A percentile compares a stretch with the other conserved stretches of the same genome.
These are phyloP conservation scores for Parotia lawesii DNA, from an alignment of 2,113 vertebrate species.

Conservation along the genomic window DNA sequence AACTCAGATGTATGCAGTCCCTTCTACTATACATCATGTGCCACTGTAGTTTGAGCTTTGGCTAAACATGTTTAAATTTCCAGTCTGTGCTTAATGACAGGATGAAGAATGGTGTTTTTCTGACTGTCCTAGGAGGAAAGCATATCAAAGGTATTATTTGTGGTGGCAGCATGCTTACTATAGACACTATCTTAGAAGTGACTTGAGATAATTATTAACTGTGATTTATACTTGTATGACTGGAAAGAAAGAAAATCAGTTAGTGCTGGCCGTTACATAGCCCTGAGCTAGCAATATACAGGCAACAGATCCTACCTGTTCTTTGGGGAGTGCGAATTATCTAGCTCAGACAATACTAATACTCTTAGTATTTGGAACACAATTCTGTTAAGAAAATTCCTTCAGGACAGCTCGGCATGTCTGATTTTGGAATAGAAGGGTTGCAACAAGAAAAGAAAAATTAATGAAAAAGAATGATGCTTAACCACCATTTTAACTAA, in stretches of 20 bases:
- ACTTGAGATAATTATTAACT: not conserved
- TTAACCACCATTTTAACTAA: not conserved
- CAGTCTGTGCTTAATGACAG: not conserved
- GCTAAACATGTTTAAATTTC: not conserved
- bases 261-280: not conserved
- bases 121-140: not conserved
- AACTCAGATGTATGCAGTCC: not conserved
- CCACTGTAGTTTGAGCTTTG: not conserved
- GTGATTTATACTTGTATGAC: not conserved
- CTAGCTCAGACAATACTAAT: not conserved
- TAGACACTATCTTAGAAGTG: not conserved
- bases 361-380: not conserved
- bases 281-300: not conserved
- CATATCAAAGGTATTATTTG: not conserved
- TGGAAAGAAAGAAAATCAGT: constrained; percentile 25
- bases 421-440: not conserved
- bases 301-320: not conserved
- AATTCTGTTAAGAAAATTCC: not conserved
- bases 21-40: not conserved
- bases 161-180: not conserved
- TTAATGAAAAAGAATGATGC: not conserved
- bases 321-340: not conserved
- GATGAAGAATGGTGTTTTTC: not conserved
- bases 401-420: not conserved
- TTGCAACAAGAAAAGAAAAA: not conserved